These are phyloP conservation scores for Meles meles DNA, from an alignment of 2,113 vertebrate species.

Conservation along the genomic window DNA sequence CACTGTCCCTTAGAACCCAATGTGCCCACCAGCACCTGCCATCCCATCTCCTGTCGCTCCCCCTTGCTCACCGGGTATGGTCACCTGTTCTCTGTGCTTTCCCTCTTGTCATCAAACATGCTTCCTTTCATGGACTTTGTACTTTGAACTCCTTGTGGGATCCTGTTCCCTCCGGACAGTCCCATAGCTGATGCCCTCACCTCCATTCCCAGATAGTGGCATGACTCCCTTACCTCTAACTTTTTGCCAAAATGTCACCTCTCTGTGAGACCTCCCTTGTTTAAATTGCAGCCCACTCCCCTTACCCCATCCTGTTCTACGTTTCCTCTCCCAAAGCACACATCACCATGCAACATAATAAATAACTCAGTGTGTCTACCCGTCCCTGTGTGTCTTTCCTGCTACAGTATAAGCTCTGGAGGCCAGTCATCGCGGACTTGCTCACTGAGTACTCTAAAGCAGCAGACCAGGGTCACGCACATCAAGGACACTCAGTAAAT, in stretches of 20 bases:
- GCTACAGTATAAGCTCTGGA: not conserved
- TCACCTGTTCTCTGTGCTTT: rapidly evolving
- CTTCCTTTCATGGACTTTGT: not conserved
- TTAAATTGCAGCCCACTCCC: not conserved
- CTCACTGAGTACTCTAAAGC: not conserved
- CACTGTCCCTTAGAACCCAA: not conserved
- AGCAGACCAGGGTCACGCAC: not conserved
- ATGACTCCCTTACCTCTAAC: not conserved
- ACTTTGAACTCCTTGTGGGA: not conserved
- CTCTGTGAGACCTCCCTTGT: not conserved
- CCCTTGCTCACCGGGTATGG: not conserved
- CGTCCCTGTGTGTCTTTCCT: not conserved
- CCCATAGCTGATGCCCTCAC: not conserved
- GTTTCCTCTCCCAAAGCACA: not conserved
- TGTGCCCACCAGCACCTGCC: not conserved
- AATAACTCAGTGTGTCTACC: not conserved
- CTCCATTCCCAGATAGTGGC: not conserved
- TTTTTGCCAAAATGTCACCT: not conserved
- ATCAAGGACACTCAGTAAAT: not conserved
- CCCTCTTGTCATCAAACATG: not conserved
- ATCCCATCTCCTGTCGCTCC: not conserved
- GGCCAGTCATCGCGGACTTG: not conserved
- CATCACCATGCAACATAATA: not conserved
- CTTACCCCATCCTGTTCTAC: not conserved
- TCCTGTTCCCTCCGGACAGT: not conserved